A percentile compares a stretch with the other conserved stretches of the same genome.
Conservation (phyloP, 2,113 vertebrate genomes). For the Stigmatopora argus region DNA sequence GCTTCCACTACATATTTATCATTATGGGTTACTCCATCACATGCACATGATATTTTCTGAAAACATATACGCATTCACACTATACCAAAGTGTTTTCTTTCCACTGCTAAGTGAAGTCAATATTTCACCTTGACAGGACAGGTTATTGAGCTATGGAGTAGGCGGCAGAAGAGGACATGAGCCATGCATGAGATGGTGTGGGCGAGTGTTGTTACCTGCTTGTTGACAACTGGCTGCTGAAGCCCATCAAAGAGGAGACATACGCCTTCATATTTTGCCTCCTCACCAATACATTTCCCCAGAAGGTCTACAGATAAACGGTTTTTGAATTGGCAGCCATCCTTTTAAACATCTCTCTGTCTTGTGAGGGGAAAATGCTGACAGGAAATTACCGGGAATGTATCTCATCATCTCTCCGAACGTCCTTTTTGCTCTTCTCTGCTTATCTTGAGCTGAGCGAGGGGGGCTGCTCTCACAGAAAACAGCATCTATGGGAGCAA, state of each 20-base stretch:
- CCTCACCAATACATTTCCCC: slow-evolving; percentile 90
- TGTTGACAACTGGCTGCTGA: slow-evolving; percentile 94
- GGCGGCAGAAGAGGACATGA: neutral
- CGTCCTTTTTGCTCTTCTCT: slow-evolving; percentile 85
- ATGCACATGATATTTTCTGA: neutral
- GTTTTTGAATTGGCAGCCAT: neutral
- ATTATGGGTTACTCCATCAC: neutral
- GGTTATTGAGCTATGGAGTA: neutral
- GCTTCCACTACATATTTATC: neutral
- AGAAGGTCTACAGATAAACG: slow-evolving; percentile 74
- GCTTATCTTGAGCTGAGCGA: slow-evolving; percentile 79
- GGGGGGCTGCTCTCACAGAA: slow-evolving; percentile 89
- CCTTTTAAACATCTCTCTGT: neutral
- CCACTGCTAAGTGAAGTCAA: slow-evolving; percentile 3
- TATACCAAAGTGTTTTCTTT: neutral
- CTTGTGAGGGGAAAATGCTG: neutral
- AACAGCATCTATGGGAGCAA: slow-evolving; percentile 78
- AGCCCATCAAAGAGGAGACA: slow-evolving; percentile 87
- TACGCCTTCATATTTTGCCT: slow-evolving; percentile 87
- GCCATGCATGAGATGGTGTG: neutral
- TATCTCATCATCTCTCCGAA: slow-evolving; percentile 95
- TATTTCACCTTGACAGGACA: slow-evolving; percentile 1
- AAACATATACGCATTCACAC: neutral
- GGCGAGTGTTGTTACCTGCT: slow-evolving; percentile 76
- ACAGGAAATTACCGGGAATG: slow-evolving; percentile 80